Evolutionary conservation across 92 coral and sea anemone species (phyloP), one percentile per base, ranked within the genome.

Genomic region (Heteractis magnifica): DNA sequence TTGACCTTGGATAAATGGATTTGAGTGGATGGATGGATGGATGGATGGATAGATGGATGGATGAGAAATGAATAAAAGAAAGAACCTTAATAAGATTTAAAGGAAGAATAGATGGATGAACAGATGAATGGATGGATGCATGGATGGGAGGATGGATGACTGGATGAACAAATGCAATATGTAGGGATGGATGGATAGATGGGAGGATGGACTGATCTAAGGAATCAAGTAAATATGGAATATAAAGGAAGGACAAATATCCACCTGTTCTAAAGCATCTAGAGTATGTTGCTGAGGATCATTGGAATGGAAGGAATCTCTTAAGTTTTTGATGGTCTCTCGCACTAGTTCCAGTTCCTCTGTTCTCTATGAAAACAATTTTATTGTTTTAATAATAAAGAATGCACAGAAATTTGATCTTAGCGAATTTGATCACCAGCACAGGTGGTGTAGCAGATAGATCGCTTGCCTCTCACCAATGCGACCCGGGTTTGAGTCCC

Each of bases 201-300:
- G 34, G n/a, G n/a, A n/a, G n/a, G 3, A 34, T 34, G 44, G 3
- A 12, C 9, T 34, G 44, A 34, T 34, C 44, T 34, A 55, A 55
- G 59, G 59, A 8, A 55, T 55, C 14, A 18, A 8, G 18, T 18
- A n/a, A 18, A n/a, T 23, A 62, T 18, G 20, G 10, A 62, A 62
- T 23, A 10, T 19, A 5, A 34, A 15, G 75, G 13, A 6, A 34
- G 44, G 26, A 49, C 23, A 48, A 49, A n/a, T 75, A 55, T 87
- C 12, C 50, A 95, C 98, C 98, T 96, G 96, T 92, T 96, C 98
- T 59, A 96, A 81, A 1, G 93, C 90, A 79, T 96, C 98, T 56
- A 96, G 76, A 8, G 94, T 90, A 75, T 90, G 94, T 21, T 92
- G 98, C 58, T 93, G 94, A 3, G 95, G 91, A 51, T 94, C 97